Percentiles rank a stretch among this genome's conserved stretches.
Conservation (phyloP, 2,888 invertebrate species). For the Actias luna region DNA sequence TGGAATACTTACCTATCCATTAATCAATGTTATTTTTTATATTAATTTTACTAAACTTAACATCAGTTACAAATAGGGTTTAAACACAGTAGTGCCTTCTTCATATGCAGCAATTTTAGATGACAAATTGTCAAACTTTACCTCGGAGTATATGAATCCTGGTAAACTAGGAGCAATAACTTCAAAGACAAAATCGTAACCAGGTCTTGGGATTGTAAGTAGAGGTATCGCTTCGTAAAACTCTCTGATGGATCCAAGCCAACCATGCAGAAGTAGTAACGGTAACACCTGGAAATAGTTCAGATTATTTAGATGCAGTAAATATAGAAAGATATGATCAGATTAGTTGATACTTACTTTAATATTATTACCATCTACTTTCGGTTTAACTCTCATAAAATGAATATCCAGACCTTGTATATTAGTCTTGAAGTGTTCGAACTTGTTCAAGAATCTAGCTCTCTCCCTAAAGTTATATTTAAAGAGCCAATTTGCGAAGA, state of each 20-base stretch:
- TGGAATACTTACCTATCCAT: no score
- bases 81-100: not conserved
- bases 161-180: slow-evolving; percentile 82
- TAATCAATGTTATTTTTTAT: no score
- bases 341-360: slow-evolving; percentile 40
- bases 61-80: not conserved
- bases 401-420: slow-evolving; percentile 89
- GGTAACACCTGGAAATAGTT: slow-evolving; percentile 80
- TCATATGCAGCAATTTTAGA: not conserved
- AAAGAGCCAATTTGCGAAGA: slow-evolving; percentile 89
- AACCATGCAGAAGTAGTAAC: slow-evolving; percentile 88
- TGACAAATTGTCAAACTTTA: slow-evolving; percentile 31
- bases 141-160: slow-evolving; percentile 73
- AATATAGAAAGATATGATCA: not conserved
- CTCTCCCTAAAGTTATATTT: slow-evolving; percentile 84
- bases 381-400: slow-evolving; percentile 86
- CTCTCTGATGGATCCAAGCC: slow-evolving; percentile 90
- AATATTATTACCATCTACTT: slow-evolving; percentile 44
- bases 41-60: no score
- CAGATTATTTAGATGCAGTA: not conserved
- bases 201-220: slow-evolving; percentile 75
- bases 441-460: slow-evolving; percentile 85
- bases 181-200: slow-evolving; percentile 84
- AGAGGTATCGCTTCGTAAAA: slow-evolving; percentile 87
- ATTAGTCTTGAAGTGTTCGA: slow-evolving; percentile 88